Evolutionary conservation across 2,797 vertebrate genomes (phyloP).

Genomic region (Enteromius afrohamiltoni): DNA sequence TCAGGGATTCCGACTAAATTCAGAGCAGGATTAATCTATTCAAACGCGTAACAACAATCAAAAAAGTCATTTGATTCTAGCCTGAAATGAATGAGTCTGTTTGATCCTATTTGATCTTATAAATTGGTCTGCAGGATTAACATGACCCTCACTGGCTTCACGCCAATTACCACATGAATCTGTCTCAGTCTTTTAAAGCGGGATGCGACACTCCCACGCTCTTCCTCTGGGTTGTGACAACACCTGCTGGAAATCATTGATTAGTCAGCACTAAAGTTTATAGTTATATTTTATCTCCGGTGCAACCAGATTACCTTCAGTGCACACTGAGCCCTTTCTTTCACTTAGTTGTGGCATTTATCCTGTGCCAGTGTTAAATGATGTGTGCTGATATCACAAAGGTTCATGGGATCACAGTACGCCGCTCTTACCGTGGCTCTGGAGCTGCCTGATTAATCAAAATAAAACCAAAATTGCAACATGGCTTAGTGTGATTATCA

Average conservation of each 20-base stretch:
- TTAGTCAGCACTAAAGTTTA: constrained; percentile 15
- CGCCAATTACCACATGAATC: constrained; percentile 25
- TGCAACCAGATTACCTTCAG: neutral
- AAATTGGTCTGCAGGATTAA: constrained; percentile 7
- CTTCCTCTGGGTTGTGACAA: constrained; percentile 36
- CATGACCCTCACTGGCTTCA: neutral
- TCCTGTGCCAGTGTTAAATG: neutral
- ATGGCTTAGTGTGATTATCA: neutral
- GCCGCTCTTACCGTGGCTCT: neutral
- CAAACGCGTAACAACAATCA: neutral
- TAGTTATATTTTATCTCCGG: neutral
- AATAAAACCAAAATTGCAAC: neutral
- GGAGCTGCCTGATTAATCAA: neutral
- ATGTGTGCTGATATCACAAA: neutral
- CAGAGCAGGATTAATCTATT: constrained; percentile 8
- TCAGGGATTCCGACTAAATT: constrained; percentile 11
- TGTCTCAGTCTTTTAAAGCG: neutral
- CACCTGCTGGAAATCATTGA: constrained; percentile 12
- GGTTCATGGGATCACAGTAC: neutral
- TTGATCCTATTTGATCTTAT: constrained; percentile 1
- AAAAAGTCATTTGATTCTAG: neutral
- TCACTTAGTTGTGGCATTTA: constrained; percentile 2
- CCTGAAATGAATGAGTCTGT: neutral
- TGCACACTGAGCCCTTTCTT: neutral
- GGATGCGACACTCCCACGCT: neutral